Base-by-base conservation (phyloP, 2,888 invertebrate genomes). In the Coleophora flavipennella region DNA sequence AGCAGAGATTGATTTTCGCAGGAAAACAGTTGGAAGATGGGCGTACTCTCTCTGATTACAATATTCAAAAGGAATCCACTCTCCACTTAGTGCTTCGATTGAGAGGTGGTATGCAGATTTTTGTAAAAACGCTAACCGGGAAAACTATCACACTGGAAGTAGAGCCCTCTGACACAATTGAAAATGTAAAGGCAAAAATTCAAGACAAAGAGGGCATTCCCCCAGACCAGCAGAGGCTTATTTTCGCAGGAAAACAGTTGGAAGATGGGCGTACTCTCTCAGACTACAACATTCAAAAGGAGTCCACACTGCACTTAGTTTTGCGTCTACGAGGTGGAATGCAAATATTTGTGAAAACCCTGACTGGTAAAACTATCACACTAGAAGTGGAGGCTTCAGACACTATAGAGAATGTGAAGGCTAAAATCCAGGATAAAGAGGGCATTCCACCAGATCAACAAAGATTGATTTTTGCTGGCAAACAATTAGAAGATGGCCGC, bases 1-100 rank as follows among this genome's bases (percentile, higher is more conserved):
- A 89, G 57, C 89, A 89, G 65, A 69, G 89, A 44, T 59, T 89
- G 51, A 89, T 89, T 58, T 90, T 90, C 57, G 89, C 89, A 42
- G 91, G 91, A 2, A 90, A 90, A 62, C 91, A 91, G 67, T 57
- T 91, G 40, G 90, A 90, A 73, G 91, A 91, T 78, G 90, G 89
- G 0, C 84, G 90, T 26, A 90, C 90, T 0, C 66, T 90, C 2
- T 88, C 88, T 0, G 90, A 91, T 57, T 90, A 90, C 69, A 90
- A 90, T 52, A 90, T 90, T 53, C 89, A 90, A 55, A 89, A 90
- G 57, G 87, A 89, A 57, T 87, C 87, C 0, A 89, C 88, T 1
- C 74, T 89, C 2, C 88, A 89, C 50, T 69, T 89, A 44, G 88
- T 88, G 1, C 59, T 88, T 27, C 80, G 89, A 51, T 79, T 90